Percentiles rank a stretch among this genome's conserved stretches.
Conservation (phyloP, 2,113 vertebrate species). For the Clinocottus analis region DNA sequence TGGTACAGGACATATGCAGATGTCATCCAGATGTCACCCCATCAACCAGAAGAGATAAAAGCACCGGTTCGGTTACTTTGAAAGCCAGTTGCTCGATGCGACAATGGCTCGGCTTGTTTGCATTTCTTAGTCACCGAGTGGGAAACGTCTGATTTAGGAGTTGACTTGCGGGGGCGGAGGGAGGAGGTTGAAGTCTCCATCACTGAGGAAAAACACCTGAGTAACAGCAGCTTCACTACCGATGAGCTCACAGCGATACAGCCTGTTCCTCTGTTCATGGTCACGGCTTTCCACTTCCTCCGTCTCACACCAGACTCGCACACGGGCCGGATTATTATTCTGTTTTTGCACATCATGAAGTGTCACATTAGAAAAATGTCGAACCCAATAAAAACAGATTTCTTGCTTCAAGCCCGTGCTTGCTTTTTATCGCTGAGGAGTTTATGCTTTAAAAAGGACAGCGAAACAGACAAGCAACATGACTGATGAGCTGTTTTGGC, state of each 20-base stretch:
- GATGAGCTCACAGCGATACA: constrained; percentile 55
- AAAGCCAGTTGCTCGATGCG: background rate
- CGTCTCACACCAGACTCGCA: constrained; percentile 27
- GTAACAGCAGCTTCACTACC: constrained; percentile 31
- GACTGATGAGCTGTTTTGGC: constrained; percentile 39
- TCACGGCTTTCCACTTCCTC: constrained; percentile 6
- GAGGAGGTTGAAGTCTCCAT: constrained; percentile 1
- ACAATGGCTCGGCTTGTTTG: background rate
- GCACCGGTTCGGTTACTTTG: background rate
- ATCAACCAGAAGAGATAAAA: background rate
- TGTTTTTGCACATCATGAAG: constrained; percentile 32
- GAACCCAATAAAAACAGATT: background rate
- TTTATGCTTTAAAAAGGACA: constrained; percentile 22
- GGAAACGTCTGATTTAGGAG: background rate
- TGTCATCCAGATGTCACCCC: background rate
- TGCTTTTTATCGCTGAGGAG: constrained; percentile 3
- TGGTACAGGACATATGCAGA: background rate
- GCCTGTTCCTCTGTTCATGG: constrained; percentile 43
- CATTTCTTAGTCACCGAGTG: background rate
- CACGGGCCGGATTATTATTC: constrained; percentile 21
- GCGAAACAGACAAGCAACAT: constrained; percentile 16
- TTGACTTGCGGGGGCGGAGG: background rate
- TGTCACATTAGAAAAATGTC: constrained; percentile 16
- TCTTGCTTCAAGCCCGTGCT: background rate
- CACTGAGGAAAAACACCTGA: constrained; percentile 19